phyloP scores from a whole-genome alignment of 30 jellyfish, hydroid and myxozoan genomes.

The Turritopsis rubra region DNA sequence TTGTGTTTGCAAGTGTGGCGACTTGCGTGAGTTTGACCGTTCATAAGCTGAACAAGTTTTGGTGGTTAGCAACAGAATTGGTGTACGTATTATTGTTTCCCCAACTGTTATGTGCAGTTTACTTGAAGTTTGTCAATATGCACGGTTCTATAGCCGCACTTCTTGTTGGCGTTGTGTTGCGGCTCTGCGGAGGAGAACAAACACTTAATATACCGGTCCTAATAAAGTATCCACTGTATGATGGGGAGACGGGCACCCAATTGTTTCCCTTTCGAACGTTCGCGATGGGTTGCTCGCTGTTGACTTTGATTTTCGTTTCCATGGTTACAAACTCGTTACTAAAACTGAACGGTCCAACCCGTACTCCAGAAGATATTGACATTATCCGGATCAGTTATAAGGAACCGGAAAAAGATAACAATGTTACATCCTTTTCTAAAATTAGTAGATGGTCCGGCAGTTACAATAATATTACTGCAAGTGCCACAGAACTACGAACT shows the following conservation, averaged over 20 bases:
- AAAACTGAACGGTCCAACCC: not conserved
- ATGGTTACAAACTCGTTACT: conserved; percentile 1
- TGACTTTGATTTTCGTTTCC: conserved; percentile 62
- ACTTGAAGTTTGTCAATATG: conserved; percentile 70
- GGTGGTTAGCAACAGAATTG: conserved; percentile 85
- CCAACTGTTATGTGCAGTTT: conserved; percentile 79
- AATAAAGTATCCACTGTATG: conserved; percentile 69
- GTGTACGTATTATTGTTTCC: conserved; percentile 88
- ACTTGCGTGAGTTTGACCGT: conserved; percentile 70
- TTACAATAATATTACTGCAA: conserved; percentile 36
- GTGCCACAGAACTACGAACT: conserved; percentile 30
- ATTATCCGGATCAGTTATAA: conserved; percentile 18
- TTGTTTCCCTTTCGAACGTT: conserved; percentile 81
- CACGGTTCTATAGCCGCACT: conserved; percentile 79
- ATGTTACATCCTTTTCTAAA: conserved; percentile 24
- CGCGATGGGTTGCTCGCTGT: conserved; percentile 70
- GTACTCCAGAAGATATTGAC: conserved; percentile 5
- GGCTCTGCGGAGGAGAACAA: conserved; percentile 76
- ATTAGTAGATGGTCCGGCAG: conserved; percentile 38
- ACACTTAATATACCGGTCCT: conserved; percentile 48
- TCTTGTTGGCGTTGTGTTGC: conserved; percentile 54
- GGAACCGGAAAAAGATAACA: conserved; percentile 1
- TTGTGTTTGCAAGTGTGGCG: conserved; percentile 72
- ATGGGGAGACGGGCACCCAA: conserved; percentile 35
- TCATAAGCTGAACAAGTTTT: conserved; percentile 52